Evolutionary conservation across 2,888 invertebrate species (phyloP), one percentile per base, ranked within the genome.

Genomic region (Agapostemon virescens): DNA sequence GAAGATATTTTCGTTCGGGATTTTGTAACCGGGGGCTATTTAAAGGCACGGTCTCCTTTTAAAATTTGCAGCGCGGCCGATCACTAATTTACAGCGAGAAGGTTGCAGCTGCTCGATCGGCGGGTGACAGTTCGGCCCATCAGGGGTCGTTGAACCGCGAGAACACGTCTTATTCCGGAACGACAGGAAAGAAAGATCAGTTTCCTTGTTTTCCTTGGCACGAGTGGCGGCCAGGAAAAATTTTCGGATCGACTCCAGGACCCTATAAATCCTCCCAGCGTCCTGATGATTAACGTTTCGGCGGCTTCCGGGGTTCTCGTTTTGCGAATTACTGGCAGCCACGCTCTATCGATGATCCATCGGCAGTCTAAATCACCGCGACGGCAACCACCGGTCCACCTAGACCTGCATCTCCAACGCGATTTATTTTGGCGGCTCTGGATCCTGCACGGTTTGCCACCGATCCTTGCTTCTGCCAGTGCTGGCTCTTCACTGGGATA

Each of bases 21-120:
- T 79, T 77, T 82, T 79, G 79, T 86, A 84, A 85, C 84, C 55
- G 63, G 76, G 66, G 74, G 42, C 82, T 85, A 85, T 85, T 84
- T 86, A 72, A 79, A 67, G 78, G 63, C 42, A n/a, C 45, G 30
- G 58, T 45, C 30, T 71, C 76, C 76, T 72, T 61, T 79, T 77
- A 71, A 85, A 86, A 85, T 86, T 85, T 84, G 82, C 83, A 78
- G 74, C 74, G 55, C 69, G 69, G 26, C 66, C 63, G 67, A 82
- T 83, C 69, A 75, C 73, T 72, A 74, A 83, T 82, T 78, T 72
- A 73, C 69, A 61, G 63, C 33, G 45, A 42, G 68, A 66, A 69
- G 64, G 69, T 67, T 49, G 82, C 82, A 75, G 75, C 78, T 75
- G 82, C 49, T 69, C 63, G 69, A 72, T 75, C 63, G 45, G 42